phyloP scores from a whole-genome alignment of 2,113 vertebrate species.

The Dicaeum eximium region DNA sequence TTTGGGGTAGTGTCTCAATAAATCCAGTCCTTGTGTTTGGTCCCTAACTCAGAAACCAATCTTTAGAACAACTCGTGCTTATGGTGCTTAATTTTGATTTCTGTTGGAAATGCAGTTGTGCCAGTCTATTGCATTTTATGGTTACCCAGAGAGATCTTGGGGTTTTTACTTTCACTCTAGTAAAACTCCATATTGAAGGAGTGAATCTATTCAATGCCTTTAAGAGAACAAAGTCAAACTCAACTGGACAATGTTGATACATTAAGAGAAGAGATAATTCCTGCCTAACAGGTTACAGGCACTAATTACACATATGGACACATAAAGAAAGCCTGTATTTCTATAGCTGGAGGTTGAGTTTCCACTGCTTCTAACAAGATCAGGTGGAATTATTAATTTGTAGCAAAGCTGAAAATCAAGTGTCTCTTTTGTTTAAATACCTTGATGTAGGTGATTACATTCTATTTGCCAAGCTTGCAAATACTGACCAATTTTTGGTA shows the following conservation, averaged over 20 bases:
- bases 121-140: not conserved
- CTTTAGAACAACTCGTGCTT: not conserved
- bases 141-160: not conserved
- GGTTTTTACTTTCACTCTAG: not conserved
- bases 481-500: not conserved
- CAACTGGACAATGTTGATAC: too few relatives aligned
- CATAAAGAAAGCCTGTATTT: not conserved
- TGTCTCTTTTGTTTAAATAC: not conserved
- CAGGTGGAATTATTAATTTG: not conserved
- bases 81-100: not conserved
- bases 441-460: not conserved
- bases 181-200: not conserved
- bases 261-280: not conserved
- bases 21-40: not conserved
- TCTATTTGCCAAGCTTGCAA: not conserved
- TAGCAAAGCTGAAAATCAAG: not conserved
- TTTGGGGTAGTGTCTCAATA: not conserved
- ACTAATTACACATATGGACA: not conserved
- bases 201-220: not conserved
- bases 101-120: not conserved
- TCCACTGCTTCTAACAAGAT: not conserved
- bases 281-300: not conserved
- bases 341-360: not conserved
- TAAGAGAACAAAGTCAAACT: not conserved
- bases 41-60: not conserved